Evolutionary conservation across 2,888 invertebrate genomes (phyloP), one percentile per base, ranked within the genome.

Genomic region (Antheraea assamensis): DNA sequence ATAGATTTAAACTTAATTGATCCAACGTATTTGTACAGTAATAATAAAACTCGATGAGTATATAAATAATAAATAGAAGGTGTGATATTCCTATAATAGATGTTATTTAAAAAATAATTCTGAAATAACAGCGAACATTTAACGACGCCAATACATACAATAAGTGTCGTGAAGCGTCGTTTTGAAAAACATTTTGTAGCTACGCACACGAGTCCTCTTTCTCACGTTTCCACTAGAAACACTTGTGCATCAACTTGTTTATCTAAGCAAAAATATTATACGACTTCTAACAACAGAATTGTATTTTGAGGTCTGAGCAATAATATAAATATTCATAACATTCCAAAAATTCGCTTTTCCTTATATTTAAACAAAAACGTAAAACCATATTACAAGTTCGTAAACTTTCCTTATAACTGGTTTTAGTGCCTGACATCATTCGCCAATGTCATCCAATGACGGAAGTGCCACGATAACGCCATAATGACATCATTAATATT

Each of bases 401-500:
- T 30, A 64, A 17, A 64, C 61, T 64, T 64, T 64, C 61, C 61
- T 58, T 58, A 58, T 58, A 64, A 64, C 61, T 64, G 30, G 61
- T 64, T 64, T 64, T 27, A 30, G 30, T 64, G 30, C 30, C 61
- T 64, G 61, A 64, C 61, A 64, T 64, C 61, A 64, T 64, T 64
- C 27, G 30, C 30, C 17, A 30, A 64, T 17, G 61, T 27, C 61
- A 64, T 27, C 30, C 27, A 30, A 30, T 64, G 61, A 64, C 61
- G 17, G 17, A 27, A 27, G 27, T 30, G 0, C n/a, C 58, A 64
- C 61, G 13, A 64, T 58, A 58, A 58, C 2, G 24, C 8, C 2
- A 61, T 61, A 61, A 61, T 61, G 24, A 61, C 61, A 61, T 61
- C 61, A 61, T 61, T 61, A 61, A 61, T 61, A 61, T 61, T 64